These are phyloP conservation scores for Adelosebastes latens DNA, from an alignment of 2,797 vertebrate genomes.

Conservation along the genomic window DNA sequence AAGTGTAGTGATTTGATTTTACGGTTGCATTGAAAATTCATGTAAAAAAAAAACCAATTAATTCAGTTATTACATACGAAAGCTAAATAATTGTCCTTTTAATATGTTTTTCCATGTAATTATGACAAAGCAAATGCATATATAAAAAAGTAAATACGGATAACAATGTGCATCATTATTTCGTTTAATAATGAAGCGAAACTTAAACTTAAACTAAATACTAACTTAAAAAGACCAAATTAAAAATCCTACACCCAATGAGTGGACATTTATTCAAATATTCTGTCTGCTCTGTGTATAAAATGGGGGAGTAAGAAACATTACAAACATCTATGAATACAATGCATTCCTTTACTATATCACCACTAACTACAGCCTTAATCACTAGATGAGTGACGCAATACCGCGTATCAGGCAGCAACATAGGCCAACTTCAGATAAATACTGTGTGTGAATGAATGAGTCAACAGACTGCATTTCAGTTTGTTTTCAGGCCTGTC, in stretches of 20 bases:
- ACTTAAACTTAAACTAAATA: too few relatives aligned
- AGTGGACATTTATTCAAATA: neutral
- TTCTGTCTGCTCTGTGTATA: too few relatives aligned
- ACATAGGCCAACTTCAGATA: constrained; percentile 17
- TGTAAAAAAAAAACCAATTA: neutral
- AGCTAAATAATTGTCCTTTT: neutral
- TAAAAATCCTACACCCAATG: neutral
- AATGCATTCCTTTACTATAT: neutral
- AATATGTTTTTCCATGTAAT: neutral
- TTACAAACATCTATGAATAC: neutral
- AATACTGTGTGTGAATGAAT: constrained; percentile 6
- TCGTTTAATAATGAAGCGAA: too few relatives aligned
- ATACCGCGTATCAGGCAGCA: neutral
- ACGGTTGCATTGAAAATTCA: neutral
- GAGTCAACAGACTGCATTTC: constrained; percentile 34
- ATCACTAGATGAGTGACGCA: constrained; percentile 5
- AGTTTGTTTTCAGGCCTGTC: constrained; percentile 51
- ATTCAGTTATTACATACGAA: neutral
- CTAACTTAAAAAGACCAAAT: neutral
- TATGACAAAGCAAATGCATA: neutral
- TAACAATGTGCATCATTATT: neutral
- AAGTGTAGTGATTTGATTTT: neutral
- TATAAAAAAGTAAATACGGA: neutral
- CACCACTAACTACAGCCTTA: neutral
- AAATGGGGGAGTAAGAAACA: neutral